phyloP scores from a whole-genome alignment of 2,888 invertebrate species.

The Asteroscopus sphinx region DNA sequence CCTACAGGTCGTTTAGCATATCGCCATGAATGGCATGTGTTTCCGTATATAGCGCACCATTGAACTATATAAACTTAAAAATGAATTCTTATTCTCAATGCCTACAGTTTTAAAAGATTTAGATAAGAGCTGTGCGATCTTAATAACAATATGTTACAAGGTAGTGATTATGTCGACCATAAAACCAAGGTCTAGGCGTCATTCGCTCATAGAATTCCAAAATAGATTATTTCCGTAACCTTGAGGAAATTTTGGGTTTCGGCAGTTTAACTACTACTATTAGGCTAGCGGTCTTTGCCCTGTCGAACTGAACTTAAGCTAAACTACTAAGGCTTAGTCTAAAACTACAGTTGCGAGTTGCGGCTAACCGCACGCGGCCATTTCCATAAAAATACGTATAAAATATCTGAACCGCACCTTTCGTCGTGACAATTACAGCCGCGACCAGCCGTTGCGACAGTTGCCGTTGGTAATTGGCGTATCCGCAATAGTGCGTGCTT shows the following conservation, averaged over 20 bases:
- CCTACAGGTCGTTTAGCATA: slow-evolving; percentile 38
- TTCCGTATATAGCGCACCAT: slow-evolving; percentile 30
- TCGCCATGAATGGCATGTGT: slow-evolving; percentile 21
- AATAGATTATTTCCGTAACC: slow-evolving; percentile 30
- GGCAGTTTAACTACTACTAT: neutral
- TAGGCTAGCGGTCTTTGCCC: neutral
- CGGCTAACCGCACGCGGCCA: neutral
- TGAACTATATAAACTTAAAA: slow-evolving; percentile 23
- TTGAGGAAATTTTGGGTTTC: slow-evolving; percentile 23
- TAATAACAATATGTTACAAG: slow-evolving; percentile 34
- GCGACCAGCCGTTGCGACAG: slow-evolving; percentile 1
- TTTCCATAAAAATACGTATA: neutral
- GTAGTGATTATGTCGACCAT: slow-evolving; percentile 34
- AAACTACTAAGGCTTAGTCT: neutral
- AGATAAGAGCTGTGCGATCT: slow-evolving; percentile 21
- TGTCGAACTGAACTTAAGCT: neutral
- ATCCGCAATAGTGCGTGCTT: slow-evolving; percentile 17
- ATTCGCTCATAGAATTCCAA: slow-evolving; percentile 17
- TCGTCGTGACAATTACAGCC: neutral
- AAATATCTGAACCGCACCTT: slow-evolving; percentile 3
- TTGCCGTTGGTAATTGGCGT: slow-evolving; percentile 12
- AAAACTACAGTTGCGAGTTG: neutral
- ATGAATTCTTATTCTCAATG: slow-evolving; percentile 6
- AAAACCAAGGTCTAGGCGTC: slow-evolving; percentile 43
- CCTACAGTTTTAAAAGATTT: slow-evolving; percentile 26